Evolutionary conservation across 2,888 invertebrate species (phyloP).

Genomic region (Lysandra bellargus): DNA sequence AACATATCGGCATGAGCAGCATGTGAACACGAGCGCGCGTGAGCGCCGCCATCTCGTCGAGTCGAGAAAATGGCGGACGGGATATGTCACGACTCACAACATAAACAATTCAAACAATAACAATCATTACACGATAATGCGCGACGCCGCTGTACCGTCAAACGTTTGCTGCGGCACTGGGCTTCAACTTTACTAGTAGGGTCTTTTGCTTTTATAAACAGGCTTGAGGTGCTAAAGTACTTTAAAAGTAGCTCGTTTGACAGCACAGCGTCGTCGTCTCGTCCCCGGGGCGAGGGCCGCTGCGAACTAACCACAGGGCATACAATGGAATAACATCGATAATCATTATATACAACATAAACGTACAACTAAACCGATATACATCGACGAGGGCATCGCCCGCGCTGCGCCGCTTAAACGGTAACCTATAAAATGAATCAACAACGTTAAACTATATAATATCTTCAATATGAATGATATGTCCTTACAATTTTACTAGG

Average conservation of each 20-base stretch:
- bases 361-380: conserved; percentile 34
- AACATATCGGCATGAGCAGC: conserved; percentile 17
- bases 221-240: neutral
- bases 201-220: neutral
- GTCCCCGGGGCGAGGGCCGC: neutral
- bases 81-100: conserved; percentile 32
- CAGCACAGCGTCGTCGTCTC: neutral
- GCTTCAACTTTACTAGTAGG: neutral
- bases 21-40: conserved; percentile 12
- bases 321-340: conserved; percentile 33
- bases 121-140: conserved; percentile 37
- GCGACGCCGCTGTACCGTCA: conserved; percentile 6
- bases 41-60: conserved; percentile 20
- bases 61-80: conserved; percentile 28
- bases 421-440: conserved; percentile 19
- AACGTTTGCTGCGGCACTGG: neutral
- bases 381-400: conserved; percentile 33
- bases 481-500: conserved; percentile 13
- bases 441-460: conserved; percentile 28
- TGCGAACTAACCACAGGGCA: neutral
- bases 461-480: conserved; percentile 29
- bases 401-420: neutral
- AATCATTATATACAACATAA: conserved; percentile 45
- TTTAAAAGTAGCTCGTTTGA: neutral
- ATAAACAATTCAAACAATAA: conserved; percentile 34